A percentile compares a stretch with the other conserved stretches of the same genome.
Conservation (phyloP, 2,888 invertebrate species). For the Stenurella melanura region DNA sequence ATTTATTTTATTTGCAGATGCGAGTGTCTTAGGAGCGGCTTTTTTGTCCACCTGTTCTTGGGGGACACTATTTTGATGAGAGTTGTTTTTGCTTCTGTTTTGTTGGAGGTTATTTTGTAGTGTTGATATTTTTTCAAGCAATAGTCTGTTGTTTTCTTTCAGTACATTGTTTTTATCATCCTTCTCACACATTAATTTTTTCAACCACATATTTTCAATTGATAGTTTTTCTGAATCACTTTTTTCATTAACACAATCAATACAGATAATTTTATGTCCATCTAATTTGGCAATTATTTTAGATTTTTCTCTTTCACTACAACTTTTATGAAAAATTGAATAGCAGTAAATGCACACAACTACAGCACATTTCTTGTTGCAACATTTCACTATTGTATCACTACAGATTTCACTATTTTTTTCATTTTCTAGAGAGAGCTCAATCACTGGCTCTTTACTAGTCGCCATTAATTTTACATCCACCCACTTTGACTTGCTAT, state of each 20-base stretch:
- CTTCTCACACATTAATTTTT: too few species aligned
- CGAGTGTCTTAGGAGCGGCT: too few species aligned
- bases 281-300: slow-evolving; percentile 1
- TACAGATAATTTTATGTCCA: background rate
- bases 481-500: too few species aligned
- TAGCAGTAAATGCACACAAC: slow-evolving; percentile 7
- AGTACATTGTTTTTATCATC: background rate
- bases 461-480: too few species aligned
- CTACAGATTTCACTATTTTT: background rate
- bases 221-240: too few species aligned
- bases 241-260: background rate
- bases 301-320: background rate
- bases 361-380: too few species aligned
- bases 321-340: slow-evolving; percentile 1
- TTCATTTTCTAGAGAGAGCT: too few species aligned
- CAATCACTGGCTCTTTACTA: too few species aligned
- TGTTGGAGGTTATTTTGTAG: background rate
- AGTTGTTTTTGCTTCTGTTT: background rate
- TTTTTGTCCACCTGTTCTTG: background rate
- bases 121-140: background rate
- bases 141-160: slow-evolving; percentile 5
- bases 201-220: too few species aligned
- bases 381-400: slow-evolving; percentile 4
- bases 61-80: too few species aligned
- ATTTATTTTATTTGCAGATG: too few species aligned